Conservation (phyloP, 2,888 invertebrate genomes). For the Zeuzera pyrina region DNA sequence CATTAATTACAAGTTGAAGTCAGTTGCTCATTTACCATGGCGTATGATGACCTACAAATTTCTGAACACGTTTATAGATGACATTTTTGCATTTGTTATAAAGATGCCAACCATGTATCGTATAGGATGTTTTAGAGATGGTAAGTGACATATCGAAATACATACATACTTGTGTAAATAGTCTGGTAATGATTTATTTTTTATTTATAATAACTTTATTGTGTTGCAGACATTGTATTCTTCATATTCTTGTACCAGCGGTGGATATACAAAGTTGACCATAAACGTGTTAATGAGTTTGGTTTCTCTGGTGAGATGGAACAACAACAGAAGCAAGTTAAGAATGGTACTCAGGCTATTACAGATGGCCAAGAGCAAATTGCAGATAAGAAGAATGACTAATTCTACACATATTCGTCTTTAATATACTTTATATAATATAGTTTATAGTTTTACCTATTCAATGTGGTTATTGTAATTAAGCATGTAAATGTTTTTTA, state of each 20-base stretch:
- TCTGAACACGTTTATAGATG: constrained; percentile 99
- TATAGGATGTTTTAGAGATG: constrained; percentile 97
- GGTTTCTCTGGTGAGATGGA: constrained; percentile 97
- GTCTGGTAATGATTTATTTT: constrained; percentile 1
- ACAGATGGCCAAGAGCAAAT: constrained; percentile 33
- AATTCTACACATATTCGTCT: too few relatives aligned
- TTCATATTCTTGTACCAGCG: constrained; percentile 98
- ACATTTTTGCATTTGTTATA: constrained; percentile 99
- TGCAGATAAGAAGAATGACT: constrained; percentile 63
- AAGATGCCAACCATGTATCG: constrained; percentile 99
- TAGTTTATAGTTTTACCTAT: too few relatives aligned
- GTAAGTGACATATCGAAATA: constrained; percentile 44
- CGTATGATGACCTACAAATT: constrained; percentile 99
- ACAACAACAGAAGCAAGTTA: constrained; percentile 58
- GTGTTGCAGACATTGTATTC: constrained; percentile 92
- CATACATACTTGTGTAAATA: not conserved
- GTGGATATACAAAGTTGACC: constrained; percentile 98
- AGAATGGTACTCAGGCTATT: constrained; percentile 45
- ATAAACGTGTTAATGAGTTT: constrained; percentile 95
- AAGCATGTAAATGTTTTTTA: too few relatives aligned
- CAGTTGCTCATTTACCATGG: constrained; percentile 99
- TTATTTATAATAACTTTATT: constrained; percentile 2
- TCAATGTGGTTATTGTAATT: too few relatives aligned
- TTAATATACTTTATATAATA: too few relatives aligned
- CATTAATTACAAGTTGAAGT: constrained; percentile 99